Evolutionary conservation across 2,797 vertebrate species (phyloP).

Genomic region (Artibeus lituratus): DNA sequence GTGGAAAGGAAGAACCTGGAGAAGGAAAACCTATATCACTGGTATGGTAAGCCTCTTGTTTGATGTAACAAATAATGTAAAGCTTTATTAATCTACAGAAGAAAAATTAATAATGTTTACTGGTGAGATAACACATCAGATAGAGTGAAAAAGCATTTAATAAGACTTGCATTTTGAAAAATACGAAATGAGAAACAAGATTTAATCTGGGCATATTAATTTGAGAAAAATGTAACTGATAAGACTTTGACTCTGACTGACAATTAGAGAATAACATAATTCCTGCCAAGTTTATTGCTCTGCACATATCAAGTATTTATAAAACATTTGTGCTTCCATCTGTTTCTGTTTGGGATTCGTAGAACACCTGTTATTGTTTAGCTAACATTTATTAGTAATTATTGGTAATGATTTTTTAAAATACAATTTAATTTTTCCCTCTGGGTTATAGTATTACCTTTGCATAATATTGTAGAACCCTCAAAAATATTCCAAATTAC

Average conservation of each 20-base stretch:
- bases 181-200: neutral
- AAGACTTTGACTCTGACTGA: slow-evolving; percentile 42
- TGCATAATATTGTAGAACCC: neutral
- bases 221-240: slow-evolving; percentile 33
- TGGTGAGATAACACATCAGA: neutral
- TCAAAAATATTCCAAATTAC: neutral
- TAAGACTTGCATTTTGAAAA: neutral
- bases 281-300: slow-evolving; percentile 45
- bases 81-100: neutral
- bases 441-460: slow-evolving; percentile 32
- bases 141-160: neutral
- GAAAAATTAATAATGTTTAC: neutral
- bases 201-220: slow-evolving; percentile 24
- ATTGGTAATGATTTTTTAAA: slow-evolving; percentile 64
- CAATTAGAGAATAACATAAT: slow-evolving; percentile 48
- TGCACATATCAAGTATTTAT: slow-evolving; percentile 54
- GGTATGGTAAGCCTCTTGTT: neutral
- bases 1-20: neutral
- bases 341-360: slow-evolving; percentile 62
- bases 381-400: slow-evolving; percentile 65
- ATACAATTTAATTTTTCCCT: slow-evolving; percentile 50
- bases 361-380: slow-evolving; percentile 73
- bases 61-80: neutral
- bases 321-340: slow-evolving; percentile 67
- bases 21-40: neutral